Percentiles rank a stretch among this genome's conserved stretches.
Evolutionary conservation across 2,113 vertebrate species (phyloP).

Genomic region (Agapornis roseicollis): DNA sequence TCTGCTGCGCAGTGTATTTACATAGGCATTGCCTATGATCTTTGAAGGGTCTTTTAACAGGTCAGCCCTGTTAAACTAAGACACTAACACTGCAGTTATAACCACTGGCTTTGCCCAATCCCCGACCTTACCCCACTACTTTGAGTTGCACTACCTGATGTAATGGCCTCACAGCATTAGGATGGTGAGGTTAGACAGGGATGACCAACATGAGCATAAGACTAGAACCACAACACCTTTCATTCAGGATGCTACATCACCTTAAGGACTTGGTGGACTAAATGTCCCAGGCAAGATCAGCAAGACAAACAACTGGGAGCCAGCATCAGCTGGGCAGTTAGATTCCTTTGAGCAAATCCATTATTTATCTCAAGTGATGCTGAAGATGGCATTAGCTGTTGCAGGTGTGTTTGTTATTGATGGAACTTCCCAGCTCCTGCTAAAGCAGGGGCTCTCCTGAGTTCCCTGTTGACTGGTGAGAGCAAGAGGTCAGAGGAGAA

Average conservation of each 20-base stretch:
- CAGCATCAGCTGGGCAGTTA: neutral
- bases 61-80: neutral
- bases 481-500: neutral
- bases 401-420: neutral
- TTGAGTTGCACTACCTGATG: neutral
- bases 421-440: neutral
- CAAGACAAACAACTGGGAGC: neutral
- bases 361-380: neutral
- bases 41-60: neutral
- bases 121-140: neutral
- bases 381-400: neutral
- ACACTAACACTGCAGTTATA: neutral
- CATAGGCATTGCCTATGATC: neutral
- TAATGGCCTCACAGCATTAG: neutral
- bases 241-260: neutral
- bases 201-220: rapidly evolving
- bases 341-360: neutral
- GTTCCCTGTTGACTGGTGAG: neutral
- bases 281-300: neutral
- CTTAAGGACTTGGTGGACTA: neutral
- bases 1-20: neutral
- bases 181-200: neutral
- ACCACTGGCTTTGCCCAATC: neutral
- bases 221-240: neutral
- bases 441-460: neutral